Base-by-base conservation (phyloP, 2,113 vertebrate genomes). In the Seriola rivoliana region DNA sequence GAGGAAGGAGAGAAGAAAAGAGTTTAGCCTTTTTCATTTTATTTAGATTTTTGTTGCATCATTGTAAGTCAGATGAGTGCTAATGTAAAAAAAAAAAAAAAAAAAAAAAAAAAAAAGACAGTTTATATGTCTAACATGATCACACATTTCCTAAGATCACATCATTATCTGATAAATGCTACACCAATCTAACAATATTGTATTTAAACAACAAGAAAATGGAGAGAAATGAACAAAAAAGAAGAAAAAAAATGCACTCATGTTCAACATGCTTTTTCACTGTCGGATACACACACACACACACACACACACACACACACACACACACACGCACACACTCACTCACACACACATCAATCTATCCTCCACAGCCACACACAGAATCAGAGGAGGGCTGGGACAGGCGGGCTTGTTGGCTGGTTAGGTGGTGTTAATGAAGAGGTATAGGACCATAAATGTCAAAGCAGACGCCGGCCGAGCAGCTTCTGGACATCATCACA, bases 361-460 rank as follows among this genome's bases (percentile, higher is more conserved):
- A 85, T 87, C 73, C 66, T 83, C 73, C 25, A 40, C 63, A 81
- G 29, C 66, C 85, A 83, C 85, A 77, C 81, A 70, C 58, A 83
- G 78, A 85, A 75, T 71, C 25, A 50, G 88, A 82, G 84, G 71
- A 76, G 60, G 78, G 79, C 78, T n/a, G 72, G 80, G 85, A 38
- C 75, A 76, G 85, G 67, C 17, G 57, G 92, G 90, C 88, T 94
- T 81, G 94, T 82, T 84, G 93, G 95, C 94, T 93, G 95, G 95
- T 96, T 96, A 97, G 95, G 91, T 96, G 95, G 95, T 96, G 95
- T 92, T 96, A 97, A 97, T 96, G 95, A 97, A 94, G 95, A 95
- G 96, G 94, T 95, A 95, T 95, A 95, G 95, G 94, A 94, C 94
- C 93, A 88, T 96, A 97, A 96, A 95, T 93, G 95, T 95, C 96